Base-by-base conservation (phyloP, 2,113 vertebrate species). In the Nibea albiflora region DNA sequence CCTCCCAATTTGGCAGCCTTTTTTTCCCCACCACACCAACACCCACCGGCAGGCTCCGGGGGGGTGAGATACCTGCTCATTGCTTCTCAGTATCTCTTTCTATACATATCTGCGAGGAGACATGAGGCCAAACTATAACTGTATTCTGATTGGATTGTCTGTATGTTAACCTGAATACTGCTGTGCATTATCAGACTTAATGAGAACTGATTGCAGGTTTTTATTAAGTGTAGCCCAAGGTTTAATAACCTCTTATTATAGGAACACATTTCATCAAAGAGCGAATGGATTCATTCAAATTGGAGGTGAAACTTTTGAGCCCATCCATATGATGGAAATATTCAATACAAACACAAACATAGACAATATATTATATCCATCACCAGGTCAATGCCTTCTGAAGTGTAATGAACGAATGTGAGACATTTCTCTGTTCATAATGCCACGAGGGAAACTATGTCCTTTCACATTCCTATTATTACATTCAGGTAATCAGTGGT, bases 121-220 rank as follows among this genome's bases (percentile, higher is more conserved):
- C 35, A 35, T 35, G 35, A 35, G 35, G 35, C 8, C 35, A 35
- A 35, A 35, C 35, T 35, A 6, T 35, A 35, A 35, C 6, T 35
- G 35, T 12, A 44, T 44, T 24, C 20, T 64, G 49, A 72, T 62
- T 53, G 15, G n/a, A 52, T n/a, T 63, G 31, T 42, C 22, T 17
- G 10, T 15, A 20, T 57, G 15, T 39, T 64, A 1, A 58, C 70
- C 22, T 56, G 28, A 53, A 60, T 26, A 16, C 20, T 47, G 53
- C 60, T 53, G 31, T 66, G 19, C 46, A 65, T 77, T 17, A 64
- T 31, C 17, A 35, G 42, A 44, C 28, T 62, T 72, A 80, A 64
- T 80, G 35, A 75, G 35, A 78, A 63, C 19, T 67, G 39, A 88
- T 82, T 81, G 35, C 11, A 26, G 7, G n/a, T 71, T 60, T 47